Base-by-base conservation (phyloP, 2,113 vertebrate genomes). In the Microtus oregoni region DNA sequence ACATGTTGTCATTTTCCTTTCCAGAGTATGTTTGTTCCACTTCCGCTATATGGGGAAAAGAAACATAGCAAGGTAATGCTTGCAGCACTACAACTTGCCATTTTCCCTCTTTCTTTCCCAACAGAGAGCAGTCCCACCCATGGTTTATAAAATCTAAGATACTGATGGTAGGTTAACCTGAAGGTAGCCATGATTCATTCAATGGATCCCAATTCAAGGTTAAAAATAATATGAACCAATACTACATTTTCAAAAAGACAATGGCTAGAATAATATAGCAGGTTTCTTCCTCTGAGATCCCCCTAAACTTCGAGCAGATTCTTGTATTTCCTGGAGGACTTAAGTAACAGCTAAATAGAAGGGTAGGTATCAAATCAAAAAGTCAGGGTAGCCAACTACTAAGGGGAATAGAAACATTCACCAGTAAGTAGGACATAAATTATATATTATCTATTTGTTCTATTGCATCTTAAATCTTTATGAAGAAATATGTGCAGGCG, bases 31-130 rank as follows among this genome's bases (percentile, higher is more conserved):
- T 94, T 98, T 99, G n/a, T 98, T 99, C 97, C 99, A 99, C 98
- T 99, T 99, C 96, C 99, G 99, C 96, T 99, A 99, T 0, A 94
- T 98, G 92, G 99, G 99, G 75, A 99, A 99, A 98, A 99, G 99
- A 96, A 99, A 98, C 96, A 99, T 99, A 81, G 98, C 99, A 98
- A 99, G 99, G 99, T 99, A 99, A 91, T 87, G 96, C 14, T 55
- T 65, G 20, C n/a, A 61, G 41, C 22, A 28, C 41, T 91, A 7
- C 35, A 52, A 50, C 28, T 75, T 93, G 86, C 83, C 30, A 58
- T 55, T 92, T 95, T 86, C 91, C 38, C 30, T 32, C 44, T 7
- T 96, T 82, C 44, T 94, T 44, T 95, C 88, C 92, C 94, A 96
- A 55, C 83, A 97, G 92, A 95, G 91, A 92, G 89, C 93, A 96